Conservation (phyloP, 2,888 invertebrate genomes). For the Prosopocoilus inquinatus region DNA sequence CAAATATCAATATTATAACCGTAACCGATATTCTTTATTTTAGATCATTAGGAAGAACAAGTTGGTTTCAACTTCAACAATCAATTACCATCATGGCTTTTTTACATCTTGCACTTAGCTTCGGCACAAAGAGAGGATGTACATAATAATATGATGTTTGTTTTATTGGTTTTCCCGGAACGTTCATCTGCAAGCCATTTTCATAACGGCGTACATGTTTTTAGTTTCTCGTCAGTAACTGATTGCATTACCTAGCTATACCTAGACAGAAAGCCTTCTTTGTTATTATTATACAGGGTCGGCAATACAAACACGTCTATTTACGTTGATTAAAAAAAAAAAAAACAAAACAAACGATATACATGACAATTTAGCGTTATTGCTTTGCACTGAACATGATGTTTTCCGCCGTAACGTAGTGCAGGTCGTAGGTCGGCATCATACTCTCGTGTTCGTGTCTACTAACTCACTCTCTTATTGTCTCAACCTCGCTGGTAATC, state of each 20-base stretch:
- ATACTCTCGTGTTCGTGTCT: constrained; percentile 27
- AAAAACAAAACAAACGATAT: not conserved
- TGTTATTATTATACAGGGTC: not conserved
- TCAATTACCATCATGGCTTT: too few species aligned
- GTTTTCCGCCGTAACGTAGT: constrained; percentile 32
- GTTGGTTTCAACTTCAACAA: too few species aligned
- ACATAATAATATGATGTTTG: too few species aligned
- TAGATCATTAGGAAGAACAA: too few species aligned
- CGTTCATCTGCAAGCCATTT: not conserved
- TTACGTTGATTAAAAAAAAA: not conserved
- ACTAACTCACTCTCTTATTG: constrained; percentile 29
- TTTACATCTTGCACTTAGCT: too few species aligned
- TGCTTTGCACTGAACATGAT: constrained; percentile 29
- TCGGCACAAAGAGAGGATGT: too few species aligned
- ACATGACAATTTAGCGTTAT: constrained; percentile 8
- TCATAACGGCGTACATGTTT: not conserved
- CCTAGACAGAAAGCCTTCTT: constrained; percentile 1
- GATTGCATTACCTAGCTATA: not conserved
- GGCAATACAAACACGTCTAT: too few species aligned
- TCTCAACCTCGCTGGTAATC: constrained; percentile 35
- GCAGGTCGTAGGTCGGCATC: constrained; percentile 24
- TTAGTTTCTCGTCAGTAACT: not conserved
- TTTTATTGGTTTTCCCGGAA: constrained; percentile 7
- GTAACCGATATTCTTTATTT: too few species aligned
- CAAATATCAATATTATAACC: too few species aligned